Conservation (phyloP, 2,888 invertebrate species). For the Euzophera pinguis region DNA sequence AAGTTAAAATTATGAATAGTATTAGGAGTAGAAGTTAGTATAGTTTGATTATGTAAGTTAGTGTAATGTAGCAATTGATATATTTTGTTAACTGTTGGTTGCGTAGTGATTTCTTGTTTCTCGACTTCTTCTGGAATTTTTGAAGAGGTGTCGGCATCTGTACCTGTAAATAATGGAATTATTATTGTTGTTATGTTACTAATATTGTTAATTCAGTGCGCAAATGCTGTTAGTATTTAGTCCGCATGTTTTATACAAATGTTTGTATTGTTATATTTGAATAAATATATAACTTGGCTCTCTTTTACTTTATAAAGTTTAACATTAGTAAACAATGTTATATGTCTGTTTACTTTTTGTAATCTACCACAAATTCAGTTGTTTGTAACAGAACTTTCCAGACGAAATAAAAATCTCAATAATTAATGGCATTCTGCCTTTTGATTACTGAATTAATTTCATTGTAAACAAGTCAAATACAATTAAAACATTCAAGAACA, state of each 20-base stretch:
- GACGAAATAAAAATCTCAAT: not conserved
- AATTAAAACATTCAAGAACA: not conserved
- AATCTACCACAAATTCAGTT: too few species aligned
- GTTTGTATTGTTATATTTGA: too few species aligned
- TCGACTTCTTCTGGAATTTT: conserved; percentile 44
- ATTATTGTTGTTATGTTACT: too few species aligned
- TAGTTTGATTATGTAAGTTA: conserved; percentile 46
- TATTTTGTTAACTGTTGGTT: conserved; percentile 62
- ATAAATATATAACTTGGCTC: too few species aligned
- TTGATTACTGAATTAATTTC: not conserved
- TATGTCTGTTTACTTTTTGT: too few species aligned
- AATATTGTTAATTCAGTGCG: too few species aligned
- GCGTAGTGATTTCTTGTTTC: conserved; percentile 36
- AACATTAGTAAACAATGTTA: too few species aligned
- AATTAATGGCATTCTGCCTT: not conserved
- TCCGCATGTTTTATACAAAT: too few species aligned
- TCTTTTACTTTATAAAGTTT: too few species aligned
- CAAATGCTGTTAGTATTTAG: too few species aligned
- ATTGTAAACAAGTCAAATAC: not conserved
- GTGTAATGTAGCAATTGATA: conserved; percentile 65
- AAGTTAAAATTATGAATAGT: conserved; percentile 39
- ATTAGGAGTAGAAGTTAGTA: conserved; percentile 47
- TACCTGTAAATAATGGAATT: conserved; percentile 47
- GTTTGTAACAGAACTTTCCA: not conserved
- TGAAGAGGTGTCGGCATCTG: conserved; percentile 54